Base-by-base conservation (phyloP, 2,113 vertebrate genomes). In the Dunckerocampus dactyliophorus region DNA sequence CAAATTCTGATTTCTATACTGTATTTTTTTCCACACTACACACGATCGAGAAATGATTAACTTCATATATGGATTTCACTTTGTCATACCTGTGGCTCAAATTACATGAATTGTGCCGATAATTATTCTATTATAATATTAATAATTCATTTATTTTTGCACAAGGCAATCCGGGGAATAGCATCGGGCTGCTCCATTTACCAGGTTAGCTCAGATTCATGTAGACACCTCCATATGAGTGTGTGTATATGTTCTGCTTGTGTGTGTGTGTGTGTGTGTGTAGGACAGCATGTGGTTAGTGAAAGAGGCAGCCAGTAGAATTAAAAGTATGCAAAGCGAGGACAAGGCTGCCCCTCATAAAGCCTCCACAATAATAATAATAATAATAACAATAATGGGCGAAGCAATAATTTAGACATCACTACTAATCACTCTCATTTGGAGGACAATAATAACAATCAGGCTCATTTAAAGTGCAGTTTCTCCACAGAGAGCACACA, bases 351-450 rank as follows among this genome's bases (percentile, higher is more conserved):
- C 72, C 68, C 21, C 71, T 78, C 82, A 74, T 83, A 80, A 79
- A 39, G 24, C 69, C 1, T 19, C 56, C 68, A 76, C 59, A 65
- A 87, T 67, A 86, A 86, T 81, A 84, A 83, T 79, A 82, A 84
- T 71, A 80, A 85, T 74, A 85, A 85, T 84, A 76, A 83, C 70
- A 82, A 82, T 85, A 87, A 86, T 85, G 82, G 85, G 79, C 87
- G 59, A 78, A 56, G 67, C 24, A 79, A 85, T 89, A 83, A 88
- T 88, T 89, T 87, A 87, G 85, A 88, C 87, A 89, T 89, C 87
- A 89, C 84, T 87, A 87, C 86, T 89, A 89, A 89, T 89, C 85
- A 85, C 80, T 79, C 87, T 87, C 87, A 87, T 89, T 87, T 89
- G 81, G 85, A 82, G 81, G 83, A 88, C 85, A 86, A 87, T 88